Base-by-base conservation (phyloP, 2,888 invertebrate species). In the Uloborus plumipes region DNA sequence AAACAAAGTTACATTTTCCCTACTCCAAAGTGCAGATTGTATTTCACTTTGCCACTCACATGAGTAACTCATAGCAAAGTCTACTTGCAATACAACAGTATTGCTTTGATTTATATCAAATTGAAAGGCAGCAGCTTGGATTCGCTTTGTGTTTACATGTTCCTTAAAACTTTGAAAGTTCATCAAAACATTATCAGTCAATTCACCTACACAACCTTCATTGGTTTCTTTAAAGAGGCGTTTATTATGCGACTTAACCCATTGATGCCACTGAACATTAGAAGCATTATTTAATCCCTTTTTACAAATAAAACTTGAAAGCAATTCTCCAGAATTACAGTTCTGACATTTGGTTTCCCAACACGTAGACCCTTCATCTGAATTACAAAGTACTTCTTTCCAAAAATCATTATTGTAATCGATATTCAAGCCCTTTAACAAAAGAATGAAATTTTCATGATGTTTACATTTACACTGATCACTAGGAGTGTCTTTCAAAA, bases 361-460 rank as follows among this genome's bases (percentile, higher is more conserved):
- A 53, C 53, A 53, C 11, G 3, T 3, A 4, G 53, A 53, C 11
- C 18, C 53, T 53, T 3, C 4, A 53, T 53, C 2, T 6, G 53
- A 53, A 53, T 53, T 53, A 11, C 11, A 53, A 11, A 53, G 53
- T 2, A 53, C 53, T 53, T 53, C 53, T 53, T 53, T 53, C 53
- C 53, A 53, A 53, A 53, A 53, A 53, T 53, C 18, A 53, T 18
- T 53, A 11, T 53, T 53, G 2, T 53, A 53, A 11, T 6, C 53
- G 11, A 53, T 53, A 53, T 53, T 53, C 53, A 53, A 53, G 15
- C 18, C 53, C 53, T 53, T 53, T 53, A 53, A 53, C 53, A 53
- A 18, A 4, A 31, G 31, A 53, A 53, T 53, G 53, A 53, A 53
- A 53, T 53, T 53, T 53, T 53, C 53, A 53, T 53, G 53, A 53